phyloP scores from a whole-genome alignment of 2,113 vertebrate species.

The Catagonus wagneri region DNA sequence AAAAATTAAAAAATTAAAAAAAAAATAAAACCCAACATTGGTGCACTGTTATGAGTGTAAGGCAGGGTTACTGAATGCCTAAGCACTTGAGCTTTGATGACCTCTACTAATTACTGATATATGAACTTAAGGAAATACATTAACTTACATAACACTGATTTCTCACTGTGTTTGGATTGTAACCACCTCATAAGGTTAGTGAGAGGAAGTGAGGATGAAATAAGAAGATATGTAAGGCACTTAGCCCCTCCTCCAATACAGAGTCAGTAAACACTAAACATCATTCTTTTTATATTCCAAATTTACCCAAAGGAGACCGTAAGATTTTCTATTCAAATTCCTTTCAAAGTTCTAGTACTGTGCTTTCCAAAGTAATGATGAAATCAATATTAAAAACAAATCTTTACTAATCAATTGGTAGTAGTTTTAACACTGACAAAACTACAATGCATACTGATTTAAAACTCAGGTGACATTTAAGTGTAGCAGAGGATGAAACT shows the following conservation, averaged over 20 bases:
- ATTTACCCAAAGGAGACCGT: not conserved
- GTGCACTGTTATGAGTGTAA: not conserved
- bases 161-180: not conserved
- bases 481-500: not conserved
- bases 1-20: no score
- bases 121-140: not conserved
- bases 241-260: not conserved
- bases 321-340: constrained; percentile 4
- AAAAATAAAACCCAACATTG: not conserved
- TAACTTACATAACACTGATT: not conserved
- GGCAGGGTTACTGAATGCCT: not conserved
- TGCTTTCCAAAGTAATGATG: constrained; percentile 24
- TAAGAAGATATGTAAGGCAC: not conserved
- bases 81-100: not conserved
- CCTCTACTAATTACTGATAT: not conserved
- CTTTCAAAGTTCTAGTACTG: not conserved
- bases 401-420: not conserved
- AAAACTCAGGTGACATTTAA: not conserved
- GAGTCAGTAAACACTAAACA: not conserved
- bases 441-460: not conserved
- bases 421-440: not conserved
- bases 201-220: constrained; percentile 35
- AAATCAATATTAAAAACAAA: constrained; percentile 25
- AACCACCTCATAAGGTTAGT: not conserved
- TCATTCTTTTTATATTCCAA: not conserved